A percentile compares a stretch with the other conserved stretches of the same genome.
Evolutionary conservation across 2,113 vertebrate species (phyloP).

Genomic region (Callithrix jacchus): DNA sequence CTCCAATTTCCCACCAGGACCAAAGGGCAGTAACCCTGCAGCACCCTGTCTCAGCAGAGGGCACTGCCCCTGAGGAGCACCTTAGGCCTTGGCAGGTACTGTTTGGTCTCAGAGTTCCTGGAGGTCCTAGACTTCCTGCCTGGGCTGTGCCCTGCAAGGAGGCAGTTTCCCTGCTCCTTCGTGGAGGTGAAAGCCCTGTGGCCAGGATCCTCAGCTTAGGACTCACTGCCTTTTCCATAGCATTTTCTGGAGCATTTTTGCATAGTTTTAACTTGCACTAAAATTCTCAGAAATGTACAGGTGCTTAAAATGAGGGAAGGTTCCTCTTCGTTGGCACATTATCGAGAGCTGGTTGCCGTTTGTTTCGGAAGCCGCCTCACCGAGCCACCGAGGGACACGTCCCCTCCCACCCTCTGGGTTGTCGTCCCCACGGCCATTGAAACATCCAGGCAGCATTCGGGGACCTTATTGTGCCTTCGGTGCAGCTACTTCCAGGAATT

Average conservation of each 20-base stretch:
- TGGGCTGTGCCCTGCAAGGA: rapidly evolving
- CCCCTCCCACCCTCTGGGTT: no score
- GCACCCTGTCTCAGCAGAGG: rapidly evolving
- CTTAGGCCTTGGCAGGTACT: neutral
- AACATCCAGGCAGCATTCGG: rapidly evolving
- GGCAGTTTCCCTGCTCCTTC: neutral
- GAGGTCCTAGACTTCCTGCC: neutral
- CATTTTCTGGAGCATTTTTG: neutral
- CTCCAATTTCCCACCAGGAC: neutral
- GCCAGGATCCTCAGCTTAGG: neutral
- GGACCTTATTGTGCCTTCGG: rapidly evolving
- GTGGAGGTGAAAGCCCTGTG: neutral
- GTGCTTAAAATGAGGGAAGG: neutral
- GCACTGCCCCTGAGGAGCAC: no score
- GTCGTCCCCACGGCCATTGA: rapidly evolving
- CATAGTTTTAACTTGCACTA: neutral
- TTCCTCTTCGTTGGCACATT: neutral
- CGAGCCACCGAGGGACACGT: no score
- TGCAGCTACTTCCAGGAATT: neutral
- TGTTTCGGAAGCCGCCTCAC: neutral
- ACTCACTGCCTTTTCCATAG: neutral
- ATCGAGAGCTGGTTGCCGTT: neutral
- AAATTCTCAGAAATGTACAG: neutral
- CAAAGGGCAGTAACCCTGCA: no score
- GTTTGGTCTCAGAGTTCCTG: rapidly evolving